phyloP scores from a whole-genome alignment of 2,797 vertebrate genomes.

The Argentina silus region DNA sequence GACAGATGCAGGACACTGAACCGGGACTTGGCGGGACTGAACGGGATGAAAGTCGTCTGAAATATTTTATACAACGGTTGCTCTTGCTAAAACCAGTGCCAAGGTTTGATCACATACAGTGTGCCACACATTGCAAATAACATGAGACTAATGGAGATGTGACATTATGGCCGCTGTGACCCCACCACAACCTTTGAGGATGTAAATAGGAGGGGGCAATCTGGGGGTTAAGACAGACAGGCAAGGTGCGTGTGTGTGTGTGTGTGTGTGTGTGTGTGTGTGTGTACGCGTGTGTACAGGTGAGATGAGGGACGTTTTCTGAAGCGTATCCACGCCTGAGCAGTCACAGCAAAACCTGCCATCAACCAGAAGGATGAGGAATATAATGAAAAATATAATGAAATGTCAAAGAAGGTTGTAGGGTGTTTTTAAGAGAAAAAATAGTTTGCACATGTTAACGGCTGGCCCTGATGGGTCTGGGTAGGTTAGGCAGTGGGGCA shows the following conservation, averaged over 20 bases:
- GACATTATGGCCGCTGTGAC: constrained; percentile 59
- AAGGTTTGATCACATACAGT: background rate
- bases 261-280: constrained; percentile 27
- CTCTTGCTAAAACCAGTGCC: background rate
- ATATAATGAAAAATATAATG: constrained; percentile 82
- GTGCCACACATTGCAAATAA: too few species aligned
- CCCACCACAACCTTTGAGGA: constrained; percentile 64
- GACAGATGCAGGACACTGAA: constrained; percentile 34
- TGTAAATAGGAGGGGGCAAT: constrained; percentile 73
- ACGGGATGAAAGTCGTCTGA: background rate
- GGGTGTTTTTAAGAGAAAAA: background rate
- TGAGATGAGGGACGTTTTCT: constrained; percentile 65
- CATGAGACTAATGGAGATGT: constrained; percentile 64
- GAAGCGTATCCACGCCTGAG: constrained; percentile 70
- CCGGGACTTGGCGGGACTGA: background rate
- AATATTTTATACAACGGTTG: background rate
- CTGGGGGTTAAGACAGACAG: constrained; percentile 61
- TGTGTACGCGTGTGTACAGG: constrained; percentile 34
- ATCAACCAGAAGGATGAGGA: constrained; percentile 78
- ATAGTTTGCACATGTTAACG: constrained; percentile 59
- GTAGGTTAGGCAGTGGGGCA: constrained; percentile 41
- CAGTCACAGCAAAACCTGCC: constrained; percentile 69
- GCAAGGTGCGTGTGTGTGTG: constrained; percentile 34
- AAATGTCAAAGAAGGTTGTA: constrained; percentile 76
- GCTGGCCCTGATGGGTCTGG: constrained; percentile 44